A percentile compares a stretch with the other conserved stretches of the same genome.
Conservation (phyloP, 2,113 vertebrate genomes). For the Cryptoleucopteryx plumbea region DNA sequence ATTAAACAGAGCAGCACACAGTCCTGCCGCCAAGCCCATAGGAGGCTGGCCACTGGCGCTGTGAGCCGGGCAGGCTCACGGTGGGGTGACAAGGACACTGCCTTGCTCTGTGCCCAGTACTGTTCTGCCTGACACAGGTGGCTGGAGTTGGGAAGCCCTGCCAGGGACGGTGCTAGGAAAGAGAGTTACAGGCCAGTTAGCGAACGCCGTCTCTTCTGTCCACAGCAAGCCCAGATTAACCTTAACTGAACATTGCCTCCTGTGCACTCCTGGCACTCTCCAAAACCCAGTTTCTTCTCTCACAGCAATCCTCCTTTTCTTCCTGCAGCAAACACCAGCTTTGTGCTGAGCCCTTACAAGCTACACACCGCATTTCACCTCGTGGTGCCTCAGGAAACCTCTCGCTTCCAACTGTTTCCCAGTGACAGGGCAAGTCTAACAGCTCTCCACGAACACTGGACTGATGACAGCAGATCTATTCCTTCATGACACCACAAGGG, state of each 20-base stretch:
- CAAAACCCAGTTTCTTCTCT: background rate
- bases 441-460: background rate
- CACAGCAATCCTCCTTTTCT: background rate
- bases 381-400: background rate
- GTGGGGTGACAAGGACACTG: background rate
- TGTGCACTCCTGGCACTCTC: fast-evolving
- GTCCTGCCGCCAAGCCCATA: fast-evolving
- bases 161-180: background rate
- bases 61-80: background rate
- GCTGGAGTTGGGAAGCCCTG: background rate
- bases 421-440: background rate
- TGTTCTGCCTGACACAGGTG: background rate
- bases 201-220: background rate
- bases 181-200: background rate
- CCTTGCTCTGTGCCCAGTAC: background rate
- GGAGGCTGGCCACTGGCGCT: background rate
- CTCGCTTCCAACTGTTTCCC: background rate
- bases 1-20: background rate
- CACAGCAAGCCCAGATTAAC: background rate
- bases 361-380: background rate
- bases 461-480: background rate
- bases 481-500: fast-evolving
- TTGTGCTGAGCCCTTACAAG: background rate
- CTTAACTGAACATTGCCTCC: background rate
- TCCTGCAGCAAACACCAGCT: background rate